Percentiles rank a stretch among this genome's conserved stretches.
Evolutionary conservation across 2,113 vertebrate genomes (phyloP).

Genomic region (Sarotherodon lohbergeri): DNA sequence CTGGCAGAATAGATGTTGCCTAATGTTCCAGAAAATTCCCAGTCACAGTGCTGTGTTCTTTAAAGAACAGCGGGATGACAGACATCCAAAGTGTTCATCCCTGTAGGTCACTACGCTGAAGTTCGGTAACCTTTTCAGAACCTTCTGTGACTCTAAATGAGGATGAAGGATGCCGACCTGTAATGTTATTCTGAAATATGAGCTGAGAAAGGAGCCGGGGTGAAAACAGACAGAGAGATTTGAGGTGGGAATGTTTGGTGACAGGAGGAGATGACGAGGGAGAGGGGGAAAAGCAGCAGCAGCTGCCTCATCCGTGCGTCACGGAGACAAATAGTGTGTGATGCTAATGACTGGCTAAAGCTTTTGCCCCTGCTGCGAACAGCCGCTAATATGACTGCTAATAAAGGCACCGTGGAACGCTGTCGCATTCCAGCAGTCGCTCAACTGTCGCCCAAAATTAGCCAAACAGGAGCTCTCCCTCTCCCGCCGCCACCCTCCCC

Average conservation of each 20-base stretch:
- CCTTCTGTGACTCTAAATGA: background rate
- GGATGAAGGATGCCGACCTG: background rate
- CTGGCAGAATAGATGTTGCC: background rate
- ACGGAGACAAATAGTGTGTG: conserved; percentile 57
- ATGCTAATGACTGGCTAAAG: conserved; percentile 73
- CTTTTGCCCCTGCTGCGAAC: conserved; percentile 63
- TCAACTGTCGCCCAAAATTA: conserved; percentile 66
- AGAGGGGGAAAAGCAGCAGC: background rate
- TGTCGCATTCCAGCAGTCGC: conserved; percentile 61
- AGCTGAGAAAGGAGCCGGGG: background rate
- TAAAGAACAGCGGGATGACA: background rate
- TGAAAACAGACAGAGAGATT: background rate
- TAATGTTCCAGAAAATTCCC: background rate
- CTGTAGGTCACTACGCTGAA: background rate
- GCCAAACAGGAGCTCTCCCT: conserved; percentile 45
- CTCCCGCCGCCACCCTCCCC: background rate
- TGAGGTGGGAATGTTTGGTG: conserved; percentile 1
- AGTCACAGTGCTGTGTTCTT: background rate
- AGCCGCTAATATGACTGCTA: conserved; percentile 69
- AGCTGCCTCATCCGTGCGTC: conserved; percentile 44
- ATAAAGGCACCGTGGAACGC: conserved; percentile 63
- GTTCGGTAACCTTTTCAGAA: background rate
- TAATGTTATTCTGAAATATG: background rate
- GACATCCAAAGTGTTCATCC: background rate
- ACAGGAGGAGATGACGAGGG: background rate